phyloP scores from a whole-genome alignment of 2,797 vertebrate genomes.

The Urosaurus nigricauda region DNA sequence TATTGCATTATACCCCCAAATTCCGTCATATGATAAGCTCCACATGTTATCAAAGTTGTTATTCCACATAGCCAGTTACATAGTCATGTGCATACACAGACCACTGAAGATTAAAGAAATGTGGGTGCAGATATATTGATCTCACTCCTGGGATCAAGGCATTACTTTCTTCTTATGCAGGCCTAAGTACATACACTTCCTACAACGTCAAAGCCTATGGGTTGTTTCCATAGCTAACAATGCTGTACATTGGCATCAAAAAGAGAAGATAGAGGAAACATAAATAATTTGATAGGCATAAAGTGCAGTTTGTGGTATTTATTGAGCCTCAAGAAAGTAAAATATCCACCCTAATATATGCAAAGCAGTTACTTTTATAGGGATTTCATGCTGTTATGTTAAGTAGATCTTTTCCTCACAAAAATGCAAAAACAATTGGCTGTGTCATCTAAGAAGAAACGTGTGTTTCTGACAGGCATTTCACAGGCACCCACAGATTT shows the following conservation, averaged over 20 bases:
- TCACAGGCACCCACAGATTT: background rate
- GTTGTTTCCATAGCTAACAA: background rate
- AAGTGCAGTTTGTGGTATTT: background rate
- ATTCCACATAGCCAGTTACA: background rate
- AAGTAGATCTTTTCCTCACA: background rate
- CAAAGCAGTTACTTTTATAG: background rate
- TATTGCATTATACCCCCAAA: no score
- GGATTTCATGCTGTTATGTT: background rate
- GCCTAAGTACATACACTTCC: background rate
- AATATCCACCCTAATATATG: background rate
- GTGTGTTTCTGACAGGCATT: background rate
- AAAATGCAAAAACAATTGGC: background rate
- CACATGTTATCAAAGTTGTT: no score
- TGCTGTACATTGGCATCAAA: background rate
- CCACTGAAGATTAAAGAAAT: background rate
- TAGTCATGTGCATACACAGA: background rate
- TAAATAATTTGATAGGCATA: slow-evolving; percentile 11
- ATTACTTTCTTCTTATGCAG: background rate
- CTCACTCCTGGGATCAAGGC: background rate
- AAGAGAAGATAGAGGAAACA: background rate
- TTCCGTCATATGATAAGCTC: no score
- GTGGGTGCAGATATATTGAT: background rate
- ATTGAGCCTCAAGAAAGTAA: background rate
- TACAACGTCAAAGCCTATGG: background rate
- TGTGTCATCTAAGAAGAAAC: background rate